These are phyloP conservation scores for Drosophila formosana DNA, from an alignment of 2,888 invertebrate species.

Conservation along the genomic window DNA sequence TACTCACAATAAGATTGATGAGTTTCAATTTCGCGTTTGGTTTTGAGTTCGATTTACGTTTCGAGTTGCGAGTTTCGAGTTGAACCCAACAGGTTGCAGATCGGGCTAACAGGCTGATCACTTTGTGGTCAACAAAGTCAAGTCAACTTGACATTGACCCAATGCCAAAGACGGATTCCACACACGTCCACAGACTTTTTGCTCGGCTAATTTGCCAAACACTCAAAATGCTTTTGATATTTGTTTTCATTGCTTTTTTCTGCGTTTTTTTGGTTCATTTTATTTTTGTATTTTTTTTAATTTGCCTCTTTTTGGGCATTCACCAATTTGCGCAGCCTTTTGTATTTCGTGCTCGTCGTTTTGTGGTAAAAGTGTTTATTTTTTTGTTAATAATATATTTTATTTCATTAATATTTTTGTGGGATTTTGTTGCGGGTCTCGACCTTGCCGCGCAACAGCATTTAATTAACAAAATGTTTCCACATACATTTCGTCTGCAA, in stretches of 20 bases:
- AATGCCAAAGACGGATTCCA: slow-evolving; percentile 65
- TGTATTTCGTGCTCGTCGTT: slow-evolving; percentile 26
- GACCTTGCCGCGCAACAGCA: slow-evolving; percentile 59
- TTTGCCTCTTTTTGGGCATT: slow-evolving; percentile 70
- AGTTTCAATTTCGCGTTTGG: slow-evolving; percentile 1
- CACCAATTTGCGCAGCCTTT: slow-evolving; percentile 52
- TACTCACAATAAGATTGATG: slow-evolving; percentile 28
- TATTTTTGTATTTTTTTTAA: slow-evolving; percentile 41
- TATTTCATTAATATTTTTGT: slow-evolving; percentile 6
- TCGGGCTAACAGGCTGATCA: neutral
- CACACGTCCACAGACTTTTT: slow-evolving; percentile 49
- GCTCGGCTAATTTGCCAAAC: slow-evolving; percentile 27
- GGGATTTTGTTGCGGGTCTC: slow-evolving; percentile 28
- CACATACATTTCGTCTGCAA: neutral
- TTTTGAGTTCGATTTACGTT: slow-evolving; percentile 9
- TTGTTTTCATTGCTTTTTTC: slow-evolving; percentile 46
- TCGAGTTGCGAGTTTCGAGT: slow-evolving; percentile 21
- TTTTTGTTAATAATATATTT: slow-evolving; percentile 11
- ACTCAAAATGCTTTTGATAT: slow-evolving; percentile 39
- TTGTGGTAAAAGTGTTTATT: slow-evolving; percentile 60
- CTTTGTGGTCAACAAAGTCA: slow-evolving; percentile 37
- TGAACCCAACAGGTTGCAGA: slow-evolving; percentile 42
- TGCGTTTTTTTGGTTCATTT: slow-evolving; percentile 9
- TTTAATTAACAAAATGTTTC: slow-evolving; percentile 52
- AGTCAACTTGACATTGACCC: slow-evolving; percentile 73